Evolutionary conservation across 2,797 vertebrate species (phyloP).

Genomic region (Sciurus vulgaris): DNA sequence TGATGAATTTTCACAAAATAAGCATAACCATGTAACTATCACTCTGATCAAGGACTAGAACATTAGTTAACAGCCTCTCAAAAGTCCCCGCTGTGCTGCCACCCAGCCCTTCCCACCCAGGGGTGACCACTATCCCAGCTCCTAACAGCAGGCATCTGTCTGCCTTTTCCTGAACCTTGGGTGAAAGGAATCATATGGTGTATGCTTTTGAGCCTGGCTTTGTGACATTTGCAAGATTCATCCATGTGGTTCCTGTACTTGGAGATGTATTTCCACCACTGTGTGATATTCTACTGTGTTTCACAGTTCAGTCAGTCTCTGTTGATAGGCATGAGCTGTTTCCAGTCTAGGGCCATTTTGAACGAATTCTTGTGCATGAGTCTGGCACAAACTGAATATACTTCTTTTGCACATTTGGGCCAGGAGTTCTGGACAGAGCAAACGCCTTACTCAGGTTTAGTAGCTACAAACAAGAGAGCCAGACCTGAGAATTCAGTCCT

Average conservation of each 20-base stretch:
- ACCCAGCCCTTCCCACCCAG: not conserved
- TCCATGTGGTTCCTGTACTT: too few relatives aligned
- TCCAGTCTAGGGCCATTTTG: not conserved
- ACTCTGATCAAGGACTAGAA: not conserved
- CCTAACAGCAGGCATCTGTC: not conserved
- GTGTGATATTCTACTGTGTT: not conserved
- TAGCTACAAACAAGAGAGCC: not conserved
- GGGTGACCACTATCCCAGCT: not conserved
- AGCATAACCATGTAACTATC: not conserved
- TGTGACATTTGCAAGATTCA: too few relatives aligned
- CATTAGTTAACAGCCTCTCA: not conserved
- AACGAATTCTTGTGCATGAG: not conserved
- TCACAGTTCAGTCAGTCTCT: not conserved
- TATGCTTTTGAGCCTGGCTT: not conserved
- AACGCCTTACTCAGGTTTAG: not conserved
- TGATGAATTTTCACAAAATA: constrained; percentile 1
- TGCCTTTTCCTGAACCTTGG: not conserved
- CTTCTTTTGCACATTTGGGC: not conserved
- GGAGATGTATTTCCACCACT: not conserved
- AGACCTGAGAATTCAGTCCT: too few relatives aligned
- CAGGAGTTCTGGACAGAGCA: not conserved
- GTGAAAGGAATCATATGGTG: not conserved
- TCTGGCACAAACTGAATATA: not conserved
- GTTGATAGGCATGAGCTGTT: not conserved
- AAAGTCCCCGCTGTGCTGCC: not conserved